Percentiles rank a stretch among this genome's conserved stretches.
phyloP scores from a whole-genome alignment of 2,797 vertebrate genomes.

The Anomalospiza imberbis region DNA sequence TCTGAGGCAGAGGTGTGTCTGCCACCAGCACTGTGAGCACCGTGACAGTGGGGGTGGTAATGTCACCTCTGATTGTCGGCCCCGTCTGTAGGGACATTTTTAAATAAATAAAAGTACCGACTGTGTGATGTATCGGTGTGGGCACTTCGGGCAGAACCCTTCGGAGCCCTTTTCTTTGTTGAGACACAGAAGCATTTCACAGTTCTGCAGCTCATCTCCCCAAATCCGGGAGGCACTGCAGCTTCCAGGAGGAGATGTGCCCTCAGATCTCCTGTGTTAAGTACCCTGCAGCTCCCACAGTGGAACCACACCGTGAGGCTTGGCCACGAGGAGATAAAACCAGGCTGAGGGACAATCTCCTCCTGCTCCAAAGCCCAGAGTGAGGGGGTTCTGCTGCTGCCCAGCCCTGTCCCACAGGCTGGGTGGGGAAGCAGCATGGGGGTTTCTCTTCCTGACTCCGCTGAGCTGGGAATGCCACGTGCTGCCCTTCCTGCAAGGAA shows the following conservation, averaged over 20 bases:
- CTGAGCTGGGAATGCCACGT: neutral
- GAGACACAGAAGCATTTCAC: neutral
- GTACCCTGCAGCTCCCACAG: neutral
- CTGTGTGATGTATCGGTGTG: neutral
- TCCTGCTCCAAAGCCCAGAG: neutral
- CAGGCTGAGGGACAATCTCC: neutral
- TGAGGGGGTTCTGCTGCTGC: neutral
- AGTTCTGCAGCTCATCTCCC: neutral
- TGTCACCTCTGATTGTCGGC: neutral
- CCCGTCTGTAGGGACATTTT: neutral
- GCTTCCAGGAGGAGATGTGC: neutral
- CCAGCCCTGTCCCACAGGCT: accelerated
- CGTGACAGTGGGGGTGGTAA: accelerated
- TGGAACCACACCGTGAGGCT: neutral
- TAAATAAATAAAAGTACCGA: accelerated
- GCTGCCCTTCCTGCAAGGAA: neutral
- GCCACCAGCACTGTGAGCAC: neutral
- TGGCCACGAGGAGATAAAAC: neutral
- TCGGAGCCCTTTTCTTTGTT: neutral
- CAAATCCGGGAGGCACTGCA: neutral
- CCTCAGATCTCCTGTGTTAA: neutral
- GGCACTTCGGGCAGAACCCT: neutral
- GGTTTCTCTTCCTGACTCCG: neutral
- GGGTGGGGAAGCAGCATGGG: neutral
- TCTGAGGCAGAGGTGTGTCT: neutral